Evolutionary conservation across 1,140 invertebrate genomes (phyloP), one percentile per base, ranked within the genome.

Genomic region (Carcinoscorpius rotundicauda): DNA sequence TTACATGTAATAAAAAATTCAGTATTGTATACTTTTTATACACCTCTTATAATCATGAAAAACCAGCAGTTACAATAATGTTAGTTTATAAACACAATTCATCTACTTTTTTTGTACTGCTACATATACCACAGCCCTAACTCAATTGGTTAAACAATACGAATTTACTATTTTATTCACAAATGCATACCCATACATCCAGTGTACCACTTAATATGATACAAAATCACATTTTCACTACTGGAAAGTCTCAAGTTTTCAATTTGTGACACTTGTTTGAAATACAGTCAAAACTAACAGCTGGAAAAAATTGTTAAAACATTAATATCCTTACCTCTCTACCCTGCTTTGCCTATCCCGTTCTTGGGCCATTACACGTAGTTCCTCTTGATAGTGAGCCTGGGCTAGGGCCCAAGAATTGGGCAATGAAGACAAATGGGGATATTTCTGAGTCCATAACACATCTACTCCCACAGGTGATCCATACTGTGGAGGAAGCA

Each of bases 361-460:
- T 70, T 74, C 64, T 60, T 61, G 55, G 52, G 68, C 69, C 48
- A 62, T 62, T 29, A 60, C 64, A 29, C 29, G 29, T 29, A 29
- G 29, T 29, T 29, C 29, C 51, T 76, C 76, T 52, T 74, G 75
- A 61, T 75, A 74, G 56, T 75, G 74, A 6, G 68, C 66, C 6
- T 74, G 29, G 0, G 29, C 67, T 59, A 76, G 66, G 69, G 75
- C 72, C 8, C 77, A 68, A 5, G 75, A 72, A 11, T 73, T 71
- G 6, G 70, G 69, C 29, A 29, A 29, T 29, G 29, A 29, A 2
- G 29, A 29, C 29, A 29, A 29, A 29, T 29, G 29, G 4, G 75
- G 73, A 63, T 75, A 73, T 62, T 78, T 78, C 68, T 76, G 76
- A 69, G 76, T 75, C 77, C 77, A 78, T 51, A 78, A 65, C 53